These are phyloP conservation scores for Elmis aenea DNA, from an alignment of 2,888 invertebrate species.

Conservation along the genomic window DNA sequence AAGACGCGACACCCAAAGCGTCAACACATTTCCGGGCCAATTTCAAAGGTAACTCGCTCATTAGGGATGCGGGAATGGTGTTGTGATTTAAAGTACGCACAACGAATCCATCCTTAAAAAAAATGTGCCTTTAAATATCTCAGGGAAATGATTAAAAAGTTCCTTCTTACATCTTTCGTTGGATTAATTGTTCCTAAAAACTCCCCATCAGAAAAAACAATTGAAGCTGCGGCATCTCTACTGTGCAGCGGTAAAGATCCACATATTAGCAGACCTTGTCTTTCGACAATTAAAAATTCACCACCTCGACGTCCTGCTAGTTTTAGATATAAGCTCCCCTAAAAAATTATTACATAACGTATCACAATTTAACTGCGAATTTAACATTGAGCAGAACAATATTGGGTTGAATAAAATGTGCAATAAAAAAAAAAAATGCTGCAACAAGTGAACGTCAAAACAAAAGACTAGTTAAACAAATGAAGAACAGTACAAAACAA, in stretches of 20 bases:
- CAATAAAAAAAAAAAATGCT: not conserved
- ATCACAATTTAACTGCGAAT: too few species aligned
- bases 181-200: constrained; percentile 73
- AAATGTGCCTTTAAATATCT: too few species aligned
- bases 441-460: not conserved
- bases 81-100: constrained; percentile 67
- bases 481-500: too few species aligned
- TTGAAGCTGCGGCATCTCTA: constrained; percentile 49
- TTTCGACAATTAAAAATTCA: constrained; percentile 54
- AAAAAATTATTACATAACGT: too few species aligned
- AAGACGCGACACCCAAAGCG: constrained; percentile 65
- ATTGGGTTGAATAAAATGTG: too few species aligned
- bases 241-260: constrained; percentile 45
- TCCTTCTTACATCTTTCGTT: constrained; percentile 70
- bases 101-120: constrained; percentile 68
- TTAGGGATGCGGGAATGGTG: constrained; percentile 52
- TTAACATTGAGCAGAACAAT: too few species aligned
- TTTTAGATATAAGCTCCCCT: constrained; percentile 80
- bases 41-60: constrained; percentile 68
- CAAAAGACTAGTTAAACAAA: not conserved
- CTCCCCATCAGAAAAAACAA: constrained; percentile 73
- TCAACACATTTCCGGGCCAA: constrained; percentile 75
- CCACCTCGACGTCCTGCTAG: constrained; percentile 50
- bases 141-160: too few species aligned
- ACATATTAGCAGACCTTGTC: constrained; percentile 50